phyloP scores from a whole-genome alignment of 2,797 vertebrate species.

The Hydrocynus forskahlii region DNA sequence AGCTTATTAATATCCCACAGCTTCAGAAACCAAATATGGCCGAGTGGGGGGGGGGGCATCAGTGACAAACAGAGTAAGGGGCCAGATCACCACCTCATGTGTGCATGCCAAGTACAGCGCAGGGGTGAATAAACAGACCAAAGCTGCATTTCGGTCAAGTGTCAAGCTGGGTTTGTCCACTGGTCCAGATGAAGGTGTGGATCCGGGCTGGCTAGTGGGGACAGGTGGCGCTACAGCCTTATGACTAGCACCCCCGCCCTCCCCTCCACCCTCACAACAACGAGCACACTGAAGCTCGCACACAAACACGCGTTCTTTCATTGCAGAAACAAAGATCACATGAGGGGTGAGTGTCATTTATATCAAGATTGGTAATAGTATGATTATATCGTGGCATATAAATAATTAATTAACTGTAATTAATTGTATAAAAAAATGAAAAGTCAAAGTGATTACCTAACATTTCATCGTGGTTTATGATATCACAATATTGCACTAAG shows the following conservation, averaged over 20 bases:
- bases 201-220: conserved; percentile 45
- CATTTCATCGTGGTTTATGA: too few relatives aligned
- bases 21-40: conserved; percentile 61
- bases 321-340: not conserved
- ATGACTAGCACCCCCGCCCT: conserved; percentile 28
- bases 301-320: conserved; percentile 9
- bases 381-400: too few relatives aligned
- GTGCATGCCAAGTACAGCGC: not conserved
- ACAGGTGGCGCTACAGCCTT: conserved; percentile 61
- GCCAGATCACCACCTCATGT: conserved; percentile 32
- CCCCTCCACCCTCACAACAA: conserved; percentile 15
- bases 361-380: too few relatives aligned
- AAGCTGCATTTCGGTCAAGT: conserved; percentile 31
- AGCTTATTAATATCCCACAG: conserved; percentile 59
- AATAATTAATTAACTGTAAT: too few relatives aligned
- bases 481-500: too few relatives aligned
- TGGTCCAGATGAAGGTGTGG: conserved; percentile 30
- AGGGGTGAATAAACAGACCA: conserved; percentile 51
- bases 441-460: too few relatives aligned
- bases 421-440: too few relatives aligned
- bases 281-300: not conserved
- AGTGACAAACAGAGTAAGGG: conserved; percentile 6
- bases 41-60: conserved; percentile 34
- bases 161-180: conserved; percentile 28
- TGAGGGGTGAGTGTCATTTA: not conserved